phyloP scores from a whole-genome alignment of 2,888 invertebrate genomes.

The Pycnomerus fuliginosus region DNA sequence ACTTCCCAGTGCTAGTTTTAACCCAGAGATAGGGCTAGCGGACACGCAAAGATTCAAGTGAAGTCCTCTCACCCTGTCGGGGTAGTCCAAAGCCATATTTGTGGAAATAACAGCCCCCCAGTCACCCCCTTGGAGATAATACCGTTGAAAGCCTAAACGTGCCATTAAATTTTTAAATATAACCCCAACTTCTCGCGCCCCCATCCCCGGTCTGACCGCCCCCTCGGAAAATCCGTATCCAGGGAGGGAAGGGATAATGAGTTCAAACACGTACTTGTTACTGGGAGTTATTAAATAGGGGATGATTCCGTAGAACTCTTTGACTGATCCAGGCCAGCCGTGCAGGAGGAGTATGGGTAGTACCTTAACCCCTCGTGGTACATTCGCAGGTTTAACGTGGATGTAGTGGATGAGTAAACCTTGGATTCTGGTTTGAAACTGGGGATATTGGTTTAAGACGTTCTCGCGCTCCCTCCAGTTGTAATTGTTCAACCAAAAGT shows the following conservation, averaged over 20 bases:
- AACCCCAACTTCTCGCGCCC: conserved; percentile 58
- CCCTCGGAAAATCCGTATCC: conserved; percentile 57
- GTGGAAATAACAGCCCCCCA: conserved; percentile 72
- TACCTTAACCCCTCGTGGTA: conserved; percentile 45
- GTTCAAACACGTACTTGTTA: conserved; percentile 64
- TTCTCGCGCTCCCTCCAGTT: conserved; percentile 65
- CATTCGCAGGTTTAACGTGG: conserved; percentile 59
- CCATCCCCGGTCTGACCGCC: conserved; percentile 64
- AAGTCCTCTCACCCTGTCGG: conserved; percentile 57
- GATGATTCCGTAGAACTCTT: conserved; percentile 78
- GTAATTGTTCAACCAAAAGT: conserved; percentile 75
- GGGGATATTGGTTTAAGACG: conserved; percentile 64
- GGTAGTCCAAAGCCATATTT: conserved; percentile 64
- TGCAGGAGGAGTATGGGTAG: conserved; percentile 73
- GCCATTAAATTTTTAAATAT: conserved; percentile 69
- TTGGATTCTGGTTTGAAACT: conserved; percentile 71
- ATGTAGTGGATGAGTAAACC: conserved; percentile 63
- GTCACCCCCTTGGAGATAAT: conserved; percentile 77
- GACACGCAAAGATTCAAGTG: conserved; percentile 64
- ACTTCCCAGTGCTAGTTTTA: conserved; percentile 51
- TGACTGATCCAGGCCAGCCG: conserved; percentile 87
- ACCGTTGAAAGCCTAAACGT: conserved; percentile 65
- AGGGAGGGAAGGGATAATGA: conserved; percentile 61
- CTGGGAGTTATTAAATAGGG: conserved; percentile 61
- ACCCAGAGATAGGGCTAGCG: conserved; percentile 44